Evolutionary conservation across 2,113 vertebrate genomes (phyloP).

Genomic region (Marmota monax): DNA sequence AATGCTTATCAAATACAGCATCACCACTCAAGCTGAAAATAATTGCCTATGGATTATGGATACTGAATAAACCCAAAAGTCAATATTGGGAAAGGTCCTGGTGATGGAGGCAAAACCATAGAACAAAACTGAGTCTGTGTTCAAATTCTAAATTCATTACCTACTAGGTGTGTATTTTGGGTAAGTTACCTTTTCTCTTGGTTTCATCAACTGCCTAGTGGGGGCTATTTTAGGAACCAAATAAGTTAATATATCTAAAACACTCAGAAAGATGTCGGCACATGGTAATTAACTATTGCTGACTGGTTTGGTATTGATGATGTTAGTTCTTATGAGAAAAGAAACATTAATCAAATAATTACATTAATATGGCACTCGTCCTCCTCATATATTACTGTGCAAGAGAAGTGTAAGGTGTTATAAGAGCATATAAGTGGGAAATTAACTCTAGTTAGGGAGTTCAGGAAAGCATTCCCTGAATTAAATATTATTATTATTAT

Average conservation of each 20-base stretch:
- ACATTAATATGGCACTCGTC: background rate
- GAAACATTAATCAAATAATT: background rate
- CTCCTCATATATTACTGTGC: background rate
- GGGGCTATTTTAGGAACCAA: background rate
- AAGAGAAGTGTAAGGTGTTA: background rate
- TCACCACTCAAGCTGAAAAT: constrained; percentile 48
- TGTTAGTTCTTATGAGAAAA: background rate
- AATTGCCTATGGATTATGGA: background rate
- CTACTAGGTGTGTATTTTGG: background rate
- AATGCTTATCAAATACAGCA: background rate
- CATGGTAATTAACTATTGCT: background rate
- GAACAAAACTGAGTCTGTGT: background rate
- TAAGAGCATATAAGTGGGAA: background rate
- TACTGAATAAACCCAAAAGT: constrained; percentile 6
- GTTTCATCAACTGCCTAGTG: background rate
- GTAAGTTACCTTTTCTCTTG: background rate
- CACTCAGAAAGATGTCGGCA: background rate
- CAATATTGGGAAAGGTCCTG: constrained; percentile 41
- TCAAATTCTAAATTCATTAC: background rate
- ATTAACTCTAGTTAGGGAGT: background rate
- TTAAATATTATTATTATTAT: background rate
- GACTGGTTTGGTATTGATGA: background rate
- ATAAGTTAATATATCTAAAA: background rate
- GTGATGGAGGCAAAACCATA: background rate
- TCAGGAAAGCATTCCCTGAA: background rate